Evolutionary conservation across 2,888 invertebrate species (phyloP), one percentile per base, ranked within the genome.

Genomic region (Craniophora ligustri): DNA sequence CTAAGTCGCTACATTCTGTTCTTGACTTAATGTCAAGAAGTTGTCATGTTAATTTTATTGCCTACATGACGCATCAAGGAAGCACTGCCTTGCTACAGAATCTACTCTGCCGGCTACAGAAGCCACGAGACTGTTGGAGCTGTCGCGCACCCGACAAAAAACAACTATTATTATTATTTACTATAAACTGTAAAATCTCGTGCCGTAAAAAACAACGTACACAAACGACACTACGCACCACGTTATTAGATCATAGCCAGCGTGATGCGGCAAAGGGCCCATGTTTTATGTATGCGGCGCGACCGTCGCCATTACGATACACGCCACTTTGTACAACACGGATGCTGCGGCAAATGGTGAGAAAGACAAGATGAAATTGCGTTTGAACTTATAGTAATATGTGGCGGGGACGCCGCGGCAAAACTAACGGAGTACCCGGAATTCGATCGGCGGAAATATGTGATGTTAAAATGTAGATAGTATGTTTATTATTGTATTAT

Each of bases 221-320:
- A 55, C 67, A 0, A n/a, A 44, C 48, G 58, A 40, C 76, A 79
- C 84, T 82, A 87, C 86, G 84, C 87, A 87, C 76, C 76, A 70
- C 81, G 83, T 90, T 89, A 90, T 91, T 91, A 89, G 91, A 91
- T 91, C 89, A 88, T 87, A 85, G 86, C 76, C 61, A 69, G 75
- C 79, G 82, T 82, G 84, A 80, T 82, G 87, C 86, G 86, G 87
- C 83, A 85, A 85, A 87, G 84, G 82, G 79, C 71, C 79, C 70
- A 89, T 89, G 88, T 89, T 88, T 90, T 89, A 90, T 91, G 87
- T 87, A 91, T 89, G 83, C 61, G 68, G 76, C 76, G 79, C 62
- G 63, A 58, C 72, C 76, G 51, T 31, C 23, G 63, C 71, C 63
- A 71, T 73, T 68, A 67, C 62, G 58, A 74, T 72, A 67, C 59